phyloP scores from a whole-genome alignment of 1,140 invertebrate species.

The Zaprionus camerounensis region DNA sequence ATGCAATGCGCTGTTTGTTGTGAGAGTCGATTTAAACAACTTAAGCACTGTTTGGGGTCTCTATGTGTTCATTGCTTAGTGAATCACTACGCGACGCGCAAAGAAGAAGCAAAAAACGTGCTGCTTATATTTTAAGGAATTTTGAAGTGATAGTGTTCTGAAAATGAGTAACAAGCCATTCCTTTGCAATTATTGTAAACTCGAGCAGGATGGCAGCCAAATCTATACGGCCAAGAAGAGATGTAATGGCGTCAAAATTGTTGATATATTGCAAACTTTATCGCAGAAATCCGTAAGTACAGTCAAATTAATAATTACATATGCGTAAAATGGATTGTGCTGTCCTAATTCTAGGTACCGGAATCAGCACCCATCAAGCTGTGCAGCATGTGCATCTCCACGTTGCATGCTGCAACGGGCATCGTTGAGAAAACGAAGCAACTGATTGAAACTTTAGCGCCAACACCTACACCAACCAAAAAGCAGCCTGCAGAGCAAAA shows the following conservation, averaged over 20 bases:
- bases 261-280: slow-evolving; percentile 46
- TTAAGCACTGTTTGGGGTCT: no score
- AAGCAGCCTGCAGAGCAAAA: background rate
- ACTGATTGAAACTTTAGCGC: slow-evolving; percentile 7
- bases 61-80: no score
- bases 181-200: slow-evolving; percentile 49
- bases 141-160: background rate
- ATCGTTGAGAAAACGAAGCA: slow-evolving; percentile 19
- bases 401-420: slow-evolving; percentile 20
- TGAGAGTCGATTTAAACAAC: no score
- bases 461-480: background rate
- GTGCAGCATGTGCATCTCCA: slow-evolving; percentile 48
- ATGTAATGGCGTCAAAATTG: slow-evolving; percentile 39
- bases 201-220: slow-evolving; percentile 10
- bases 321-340: background rate
- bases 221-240: slow-evolving; percentile 35
- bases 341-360: slow-evolving; percentile 35
- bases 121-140: slow-evolving; percentile 1
- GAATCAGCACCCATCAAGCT: slow-evolving; percentile 26
- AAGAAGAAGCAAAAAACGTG: slow-evolving; percentile 34
- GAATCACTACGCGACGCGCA: background rate
- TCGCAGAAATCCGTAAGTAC: slow-evolving; percentile 52
- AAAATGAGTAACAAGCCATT: slow-evolving; percentile 38
- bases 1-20: no score
- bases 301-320: slow-evolving; percentile 9